Percentiles rank a stretch among this genome's conserved stretches.
Conservation (phyloP, 2,888 invertebrate genomes). For the Dynastes tityus region DNA sequence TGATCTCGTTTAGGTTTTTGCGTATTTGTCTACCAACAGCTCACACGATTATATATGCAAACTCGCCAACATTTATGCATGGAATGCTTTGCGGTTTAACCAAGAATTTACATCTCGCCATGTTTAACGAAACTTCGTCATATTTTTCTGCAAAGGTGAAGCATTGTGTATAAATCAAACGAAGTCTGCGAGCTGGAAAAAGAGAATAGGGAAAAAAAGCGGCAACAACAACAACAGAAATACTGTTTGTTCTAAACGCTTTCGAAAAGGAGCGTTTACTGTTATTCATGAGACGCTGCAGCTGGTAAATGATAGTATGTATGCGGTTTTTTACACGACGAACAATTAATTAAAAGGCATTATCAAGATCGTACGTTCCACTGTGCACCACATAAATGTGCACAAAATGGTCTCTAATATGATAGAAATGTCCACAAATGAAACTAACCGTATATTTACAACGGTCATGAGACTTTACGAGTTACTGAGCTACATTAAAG, state of each 20-base stretch:
- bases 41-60: no score
- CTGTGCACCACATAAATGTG: constrained; percentile 53
- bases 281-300: constrained; percentile 49
- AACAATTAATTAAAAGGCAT: constrained; percentile 60
- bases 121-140: background rate
- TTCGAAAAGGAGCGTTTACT: constrained; percentile 48
- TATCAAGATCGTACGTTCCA: constrained; percentile 59
- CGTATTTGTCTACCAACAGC: no score
- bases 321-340: constrained; percentile 36
- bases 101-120: background rate
- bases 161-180: constrained; percentile 9
- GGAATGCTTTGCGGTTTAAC: background rate
- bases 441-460: constrained; percentile 64
- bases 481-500: constrained; percentile 59
- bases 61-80: no score
- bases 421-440: constrained; percentile 62
- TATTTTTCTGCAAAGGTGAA: constrained; percentile 3
- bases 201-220: background rate
- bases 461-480: constrained; percentile 64
- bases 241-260: constrained; percentile 44
- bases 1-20: no score
- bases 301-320: constrained; percentile 49
- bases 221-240: constrained; percentile 6
- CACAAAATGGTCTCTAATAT: constrained; percentile 60
- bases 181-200: constrained; percentile 1